Percentiles rank a stretch among this genome's conserved stretches.
Evolutionary conservation across 1,140 invertebrate genomes (phyloP).

Genomic region (Harlomillsia oculata): DNA sequence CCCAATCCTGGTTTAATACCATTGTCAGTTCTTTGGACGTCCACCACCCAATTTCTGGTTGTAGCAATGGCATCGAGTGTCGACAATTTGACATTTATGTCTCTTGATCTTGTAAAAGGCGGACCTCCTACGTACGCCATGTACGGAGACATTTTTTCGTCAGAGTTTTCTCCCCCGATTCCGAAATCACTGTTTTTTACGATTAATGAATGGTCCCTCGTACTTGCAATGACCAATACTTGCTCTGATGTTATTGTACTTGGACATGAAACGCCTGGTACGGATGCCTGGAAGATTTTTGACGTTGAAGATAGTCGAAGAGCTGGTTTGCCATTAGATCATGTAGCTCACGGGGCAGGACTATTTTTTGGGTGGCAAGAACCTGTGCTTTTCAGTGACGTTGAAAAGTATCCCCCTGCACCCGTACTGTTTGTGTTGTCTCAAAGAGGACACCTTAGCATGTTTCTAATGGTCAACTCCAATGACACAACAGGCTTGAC

Average conservation of each 20-base stretch:
- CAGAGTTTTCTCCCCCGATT: background rate
- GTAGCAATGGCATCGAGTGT: background rate
- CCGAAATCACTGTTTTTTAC: slow-evolving; percentile 8
- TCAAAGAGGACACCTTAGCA: background rate
- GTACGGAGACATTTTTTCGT: slow-evolving; percentile 15
- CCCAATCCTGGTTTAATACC: slow-evolving; percentile 4
- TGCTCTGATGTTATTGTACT: slow-evolving; percentile 10
- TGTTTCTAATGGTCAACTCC: slow-evolving; percentile 11
- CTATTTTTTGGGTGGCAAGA: background rate
- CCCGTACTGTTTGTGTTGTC: slow-evolving; percentile 16
- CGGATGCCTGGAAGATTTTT: background rate
- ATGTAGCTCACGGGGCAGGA: slow-evolving; percentile 2
- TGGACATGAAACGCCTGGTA: background rate
- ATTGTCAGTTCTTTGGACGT: slow-evolving; percentile 13
- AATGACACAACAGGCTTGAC: too few relatives aligned
- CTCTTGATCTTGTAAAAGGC: slow-evolving; percentile 15
- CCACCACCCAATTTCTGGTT: slow-evolving; percentile 17
- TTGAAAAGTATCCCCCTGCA: slow-evolving; percentile 9
- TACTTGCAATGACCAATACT: slow-evolving; percentile 9
- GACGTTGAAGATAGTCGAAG: slow-evolving; percentile 11
- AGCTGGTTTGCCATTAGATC: slow-evolving; percentile 13
- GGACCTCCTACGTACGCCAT: slow-evolving; percentile 9
- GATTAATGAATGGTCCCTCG: slow-evolving; percentile 7
- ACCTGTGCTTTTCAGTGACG: slow-evolving; percentile 5
- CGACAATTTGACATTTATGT: slow-evolving; percentile 12